These are phyloP conservation scores for Chloropsis hardwickii DNA, from an alignment of 2,113 vertebrate genomes.

Conservation along the genomic window DNA sequence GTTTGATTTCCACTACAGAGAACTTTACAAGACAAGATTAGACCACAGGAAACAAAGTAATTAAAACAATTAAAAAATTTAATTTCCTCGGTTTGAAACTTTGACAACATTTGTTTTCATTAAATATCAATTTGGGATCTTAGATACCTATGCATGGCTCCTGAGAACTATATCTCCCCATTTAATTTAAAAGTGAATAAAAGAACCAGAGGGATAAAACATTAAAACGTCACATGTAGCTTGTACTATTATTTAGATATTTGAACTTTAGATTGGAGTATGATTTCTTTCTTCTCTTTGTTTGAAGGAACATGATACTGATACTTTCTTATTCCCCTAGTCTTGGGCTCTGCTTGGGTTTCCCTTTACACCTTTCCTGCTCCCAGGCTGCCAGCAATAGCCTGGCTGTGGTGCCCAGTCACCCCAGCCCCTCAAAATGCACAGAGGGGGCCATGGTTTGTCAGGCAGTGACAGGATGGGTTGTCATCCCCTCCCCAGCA, in stretches of 20 bases:
- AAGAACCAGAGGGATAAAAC: not conserved
- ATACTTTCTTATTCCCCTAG: not conserved
- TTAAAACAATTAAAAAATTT: not conserved
- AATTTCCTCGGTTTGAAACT: not conserved
- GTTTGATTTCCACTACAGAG: not conserved
- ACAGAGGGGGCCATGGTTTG: not conserved
- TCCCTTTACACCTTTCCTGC: not conserved
- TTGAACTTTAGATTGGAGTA: not conserved
- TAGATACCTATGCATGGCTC: not conserved
- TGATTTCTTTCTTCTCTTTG: not conserved
- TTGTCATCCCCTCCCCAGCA: rapidly evolving
- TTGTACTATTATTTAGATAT: not conserved
- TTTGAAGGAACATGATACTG: not conserved
- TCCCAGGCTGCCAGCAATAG: not conserved
- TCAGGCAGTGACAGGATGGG: not conserved
- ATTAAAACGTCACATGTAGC: not conserved
- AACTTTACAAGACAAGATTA: not conserved
- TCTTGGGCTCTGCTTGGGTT: not conserved
- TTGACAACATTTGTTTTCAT: not conserved
- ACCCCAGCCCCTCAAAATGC: rapidly evolving
- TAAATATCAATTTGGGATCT: not conserved
- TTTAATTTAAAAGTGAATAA: not conserved
- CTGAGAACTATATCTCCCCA: rapidly evolving
- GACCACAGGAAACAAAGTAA: not conserved
- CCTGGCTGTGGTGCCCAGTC: not conserved